phyloP scores from a whole-genome alignment of 2,888 invertebrate genomes.

The Phengaris alcon region DNA sequence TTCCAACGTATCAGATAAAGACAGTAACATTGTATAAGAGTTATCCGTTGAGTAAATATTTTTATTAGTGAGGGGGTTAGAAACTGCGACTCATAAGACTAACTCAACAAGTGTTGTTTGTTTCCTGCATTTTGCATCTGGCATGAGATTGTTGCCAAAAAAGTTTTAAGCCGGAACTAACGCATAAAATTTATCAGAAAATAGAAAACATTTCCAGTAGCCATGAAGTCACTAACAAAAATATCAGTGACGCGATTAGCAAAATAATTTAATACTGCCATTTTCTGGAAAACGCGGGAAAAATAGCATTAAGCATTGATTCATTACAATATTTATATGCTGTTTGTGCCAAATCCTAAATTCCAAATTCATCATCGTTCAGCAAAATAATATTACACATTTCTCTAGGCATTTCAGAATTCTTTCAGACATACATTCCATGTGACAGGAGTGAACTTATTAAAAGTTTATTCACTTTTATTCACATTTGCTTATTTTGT shows the following conservation, averaged over 20 bases:
- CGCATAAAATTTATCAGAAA: neutral
- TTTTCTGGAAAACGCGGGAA: neutral
- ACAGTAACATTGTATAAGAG: no score
- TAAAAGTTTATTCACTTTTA: neutral
- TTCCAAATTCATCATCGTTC: neutral
- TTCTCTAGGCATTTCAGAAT: neutral
- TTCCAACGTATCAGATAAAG: no score
- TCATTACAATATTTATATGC: neutral
- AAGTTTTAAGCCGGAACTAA: neutral
- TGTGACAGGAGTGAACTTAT: neutral
- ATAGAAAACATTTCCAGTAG: neutral
- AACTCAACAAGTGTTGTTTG: neutral
- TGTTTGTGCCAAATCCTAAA: neutral
- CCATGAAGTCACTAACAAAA: neutral
- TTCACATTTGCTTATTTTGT: neutral
- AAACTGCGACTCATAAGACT: neutral
- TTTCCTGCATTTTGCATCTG: neutral
- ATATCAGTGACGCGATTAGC: neutral
- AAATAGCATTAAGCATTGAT: neutral
- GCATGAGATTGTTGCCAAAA: neutral
- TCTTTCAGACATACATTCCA: neutral
- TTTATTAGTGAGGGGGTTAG: neutral
- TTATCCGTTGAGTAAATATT: no score
- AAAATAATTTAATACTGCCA: neutral
- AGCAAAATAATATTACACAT: neutral